Evolutionary conservation across 2,797 vertebrate species (phyloP).

Genomic region (Microchirus variegatus): DNA sequence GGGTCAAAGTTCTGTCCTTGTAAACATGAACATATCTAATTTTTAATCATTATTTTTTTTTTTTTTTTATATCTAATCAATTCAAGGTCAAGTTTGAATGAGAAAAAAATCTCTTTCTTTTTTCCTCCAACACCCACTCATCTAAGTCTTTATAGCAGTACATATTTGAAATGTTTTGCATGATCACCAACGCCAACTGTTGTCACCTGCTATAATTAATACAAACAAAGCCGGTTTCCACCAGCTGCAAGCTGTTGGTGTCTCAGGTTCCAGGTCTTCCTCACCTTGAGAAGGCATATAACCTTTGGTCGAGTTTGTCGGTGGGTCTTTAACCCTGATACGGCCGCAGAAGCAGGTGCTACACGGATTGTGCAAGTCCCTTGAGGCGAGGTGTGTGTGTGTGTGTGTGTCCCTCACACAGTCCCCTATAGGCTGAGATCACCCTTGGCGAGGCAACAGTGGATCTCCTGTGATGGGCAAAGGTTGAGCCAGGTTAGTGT

Average conservation of each 20-base stretch:
- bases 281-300: constrained; percentile 20
- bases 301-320: constrained; percentile 40
- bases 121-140: not conserved
- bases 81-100: not conserved
- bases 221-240: constrained; percentile 24
- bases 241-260: not conserved
- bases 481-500: constrained; percentile 24
- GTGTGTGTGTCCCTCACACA: not conserved
- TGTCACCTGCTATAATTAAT: constrained; percentile 7
- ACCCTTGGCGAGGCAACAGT: constrained; percentile 10
- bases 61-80: constrained; percentile 19
- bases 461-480: constrained; percentile 13
- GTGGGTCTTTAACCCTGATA: constrained; percentile 30
- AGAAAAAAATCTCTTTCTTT: not conserved
- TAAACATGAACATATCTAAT: constrained; percentile 33
- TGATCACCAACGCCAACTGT: constrained; percentile 1
- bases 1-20: constrained; percentile 50
- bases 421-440: constrained; percentile 25
- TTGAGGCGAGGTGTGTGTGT: constrained; percentile 4
- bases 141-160: not conserved
- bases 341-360: constrained; percentile 13
- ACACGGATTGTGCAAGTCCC: constrained; percentile 37
- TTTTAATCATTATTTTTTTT: constrained; percentile 41
- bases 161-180: not conserved
- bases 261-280: constrained; percentile 25